Base-by-base conservation (phyloP, 2,888 invertebrate species). In the Onchidella celtica region DNA sequence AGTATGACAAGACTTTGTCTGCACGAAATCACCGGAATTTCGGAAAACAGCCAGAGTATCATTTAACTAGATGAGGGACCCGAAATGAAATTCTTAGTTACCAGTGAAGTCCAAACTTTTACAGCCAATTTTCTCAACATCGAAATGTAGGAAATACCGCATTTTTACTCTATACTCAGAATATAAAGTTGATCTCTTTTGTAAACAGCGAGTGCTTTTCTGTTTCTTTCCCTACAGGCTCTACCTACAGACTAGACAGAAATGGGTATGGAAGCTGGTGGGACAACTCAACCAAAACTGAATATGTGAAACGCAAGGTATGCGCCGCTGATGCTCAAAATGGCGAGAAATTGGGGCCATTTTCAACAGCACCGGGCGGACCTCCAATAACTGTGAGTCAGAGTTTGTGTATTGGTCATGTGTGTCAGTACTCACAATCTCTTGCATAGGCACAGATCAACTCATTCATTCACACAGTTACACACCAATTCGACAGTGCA, bases 231-330 rank as follows among this genome's bases (percentile, higher is more conserved):
- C 55, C 32, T 82, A 2, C 63, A 91, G 91, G 90, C n/a, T 81
- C 86, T 17, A 55, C 17, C 34, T 85, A 80, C 72, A 87, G 86
- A 57, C 73, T 87, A 55, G 85, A 85, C 68, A 85, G 90, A 61
- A 90, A 90, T 0, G 84, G 84, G 0, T 85, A 2, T 1, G 85
- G 85, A 4, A 77, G 81, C 47, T 92, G 92, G 92, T 92, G 92
- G 90, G 86, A 88, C 0, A 86, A 87, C 66, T 27, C 63, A 3
- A 90, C 90, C 0, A 75, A 34, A 4, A 59, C 70, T 2, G 80
- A 81, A 1, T 92, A 89, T 82, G 59, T 24, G 3, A 83, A 34
- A 1, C 55, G 47, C 63, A 72, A 66, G 27, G n/a, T 32, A n/a
- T 77, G 77, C 34, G 81, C 77, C 21, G 34, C n/a, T 17, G 34